These are phyloP conservation scores for Aspidoscelis tigris DNA, from an alignment of 2,113 vertebrate species.

Conservation along the genomic window DNA sequence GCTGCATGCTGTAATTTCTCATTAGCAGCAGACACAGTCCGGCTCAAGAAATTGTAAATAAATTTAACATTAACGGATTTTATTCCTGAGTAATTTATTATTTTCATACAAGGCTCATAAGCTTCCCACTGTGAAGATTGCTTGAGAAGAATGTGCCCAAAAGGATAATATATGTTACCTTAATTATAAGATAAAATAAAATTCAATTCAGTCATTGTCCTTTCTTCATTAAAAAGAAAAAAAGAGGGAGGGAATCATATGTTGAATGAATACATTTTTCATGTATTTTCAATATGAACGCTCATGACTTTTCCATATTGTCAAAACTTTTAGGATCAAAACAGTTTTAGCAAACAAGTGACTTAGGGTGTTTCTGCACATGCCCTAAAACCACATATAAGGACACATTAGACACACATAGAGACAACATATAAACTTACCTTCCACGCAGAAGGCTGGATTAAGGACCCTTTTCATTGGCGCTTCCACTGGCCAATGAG, in stretches of 20 bases:
- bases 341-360: background rate
- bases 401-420: too few species aligned
- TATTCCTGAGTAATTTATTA: conserved; percentile 42
- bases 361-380: too few species aligned
- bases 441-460: too few species aligned
- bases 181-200: conserved; percentile 32
- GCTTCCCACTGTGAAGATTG: conserved; percentile 18
- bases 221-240: too few species aligned
- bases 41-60: conserved; percentile 50
- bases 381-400: too few species aligned
- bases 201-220: background rate
- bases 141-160: conserved; percentile 20
- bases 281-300: background rate
- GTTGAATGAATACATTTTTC: conserved; percentile 11
- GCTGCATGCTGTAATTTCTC: conserved; percentile 49
- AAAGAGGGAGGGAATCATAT: background rate
- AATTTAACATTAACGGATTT: conserved; percentile 45
- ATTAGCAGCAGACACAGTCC: conserved; percentile 37
- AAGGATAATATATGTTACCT: background rate
- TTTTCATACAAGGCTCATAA: conserved; percentile 45
- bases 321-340: background rate
- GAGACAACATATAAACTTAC: too few species aligned
- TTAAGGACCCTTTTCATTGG: too few species aligned
- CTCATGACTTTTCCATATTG: background rate
- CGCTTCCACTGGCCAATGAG: too few species aligned